Evolutionary conservation across 2,888 invertebrate genomes (phyloP).

Genomic region (Carterocephalus palaemon): DNA sequence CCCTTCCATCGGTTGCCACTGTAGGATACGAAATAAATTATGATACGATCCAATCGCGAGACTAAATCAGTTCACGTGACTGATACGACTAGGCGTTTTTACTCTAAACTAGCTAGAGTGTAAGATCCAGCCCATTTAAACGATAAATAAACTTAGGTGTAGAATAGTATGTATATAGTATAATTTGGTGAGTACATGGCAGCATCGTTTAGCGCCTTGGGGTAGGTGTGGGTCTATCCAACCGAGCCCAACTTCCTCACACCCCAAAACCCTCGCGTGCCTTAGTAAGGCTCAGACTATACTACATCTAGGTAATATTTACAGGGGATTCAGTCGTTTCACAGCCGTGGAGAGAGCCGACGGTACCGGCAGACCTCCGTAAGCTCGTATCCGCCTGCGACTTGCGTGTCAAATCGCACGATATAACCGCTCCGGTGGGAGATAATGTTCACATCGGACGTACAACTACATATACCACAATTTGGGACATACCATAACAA

Average conservation of each 20-base stretch:
- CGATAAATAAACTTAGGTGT: constrained; percentile 13
- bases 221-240: not conserved
- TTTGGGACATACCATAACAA: too few relatives aligned
- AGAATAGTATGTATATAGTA: constrained; percentile 13
- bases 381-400: constrained; percentile 3
- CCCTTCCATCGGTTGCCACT: not conserved
- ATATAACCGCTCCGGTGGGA: constrained; percentile 3
- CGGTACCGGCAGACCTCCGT: too few relatives aligned
- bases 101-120: constrained; percentile 5
- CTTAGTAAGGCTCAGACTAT: constrained; percentile 28
- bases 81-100: constrained; percentile 22
- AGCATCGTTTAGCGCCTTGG: constrained; percentile 19
- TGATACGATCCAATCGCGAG: constrained; percentile 27
- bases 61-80: constrained; percentile 11
- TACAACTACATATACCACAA: too few relatives aligned
- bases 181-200: constrained; percentile 20
- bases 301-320: constrained; percentile 41
- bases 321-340: constrained; percentile 49
- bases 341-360: constrained; percentile 47
- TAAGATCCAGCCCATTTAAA: constrained; percentile 3
- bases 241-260: not conserved
- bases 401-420: constrained; percentile 17
- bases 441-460: not conserved
- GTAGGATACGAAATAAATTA: constrained; percentile 4
- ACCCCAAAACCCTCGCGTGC: constrained; percentile 5